phyloP scores from a whole-genome alignment of 1,140 invertebrate genomes.

The Ceratosolen solmsi region DNA sequence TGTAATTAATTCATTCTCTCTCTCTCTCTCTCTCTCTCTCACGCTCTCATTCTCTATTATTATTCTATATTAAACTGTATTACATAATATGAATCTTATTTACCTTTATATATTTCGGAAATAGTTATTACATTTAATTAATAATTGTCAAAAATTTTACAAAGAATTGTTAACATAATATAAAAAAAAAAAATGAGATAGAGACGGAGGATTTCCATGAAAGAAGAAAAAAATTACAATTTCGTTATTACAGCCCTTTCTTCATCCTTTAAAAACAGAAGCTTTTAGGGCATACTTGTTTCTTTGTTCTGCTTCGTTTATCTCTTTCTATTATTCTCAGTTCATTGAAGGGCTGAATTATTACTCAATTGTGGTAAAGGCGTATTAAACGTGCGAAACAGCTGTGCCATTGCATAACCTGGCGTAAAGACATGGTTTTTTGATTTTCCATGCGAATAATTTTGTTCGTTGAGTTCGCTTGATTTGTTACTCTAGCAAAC shows the following conservation, averaged over 20 bases:
- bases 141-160: no score
- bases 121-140: no score
- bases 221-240: neutral
- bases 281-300: neutral
- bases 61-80: no score
- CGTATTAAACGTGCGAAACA: neutral
- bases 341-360: constrained; percentile 17
- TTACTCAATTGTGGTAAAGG: constrained; percentile 11
- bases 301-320: neutral
- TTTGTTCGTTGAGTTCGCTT: constrained; percentile 19
- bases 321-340: constrained; percentile 6
- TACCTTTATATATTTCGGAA: no score
- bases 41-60: no score
- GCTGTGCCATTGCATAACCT: neutral
- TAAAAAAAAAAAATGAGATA: neutral
- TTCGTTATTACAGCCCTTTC: neutral
- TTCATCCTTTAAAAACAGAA: no score
- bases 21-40: no score
- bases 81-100: no score
- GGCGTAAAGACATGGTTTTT: neutral
- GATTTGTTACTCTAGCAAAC: neutral
- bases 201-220: neutral
- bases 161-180: no score
- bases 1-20: no score
- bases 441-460: constrained; percentile 20